phyloP scores from a whole-genome alignment of 2,113 vertebrate species.

The Vulpes vulpes region DNA sequence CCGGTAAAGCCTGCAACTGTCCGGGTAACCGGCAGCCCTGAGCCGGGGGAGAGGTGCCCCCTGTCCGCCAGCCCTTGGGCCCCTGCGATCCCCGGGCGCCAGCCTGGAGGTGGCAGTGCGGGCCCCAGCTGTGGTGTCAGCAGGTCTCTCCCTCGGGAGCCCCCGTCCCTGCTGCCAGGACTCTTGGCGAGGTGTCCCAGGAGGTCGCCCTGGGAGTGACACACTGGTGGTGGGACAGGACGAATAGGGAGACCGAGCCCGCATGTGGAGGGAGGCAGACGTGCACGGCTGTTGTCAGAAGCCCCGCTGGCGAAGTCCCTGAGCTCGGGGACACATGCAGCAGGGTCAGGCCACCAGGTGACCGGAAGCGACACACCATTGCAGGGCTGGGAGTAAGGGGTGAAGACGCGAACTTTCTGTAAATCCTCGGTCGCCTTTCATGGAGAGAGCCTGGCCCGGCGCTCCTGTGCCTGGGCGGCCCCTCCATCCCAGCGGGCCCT shows the following conservation, averaged over 20 bases:
- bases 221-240: neutral
- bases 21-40: neutral
- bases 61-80: neutral
- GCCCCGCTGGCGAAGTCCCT: neutral
- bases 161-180: too few species aligned
- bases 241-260: neutral
- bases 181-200: too few species aligned
- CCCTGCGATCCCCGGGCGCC: too few species aligned
- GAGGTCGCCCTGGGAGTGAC: neutral
- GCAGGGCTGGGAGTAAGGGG: slow-evolving; percentile 52
- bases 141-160: too few species aligned
- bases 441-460: neutral
- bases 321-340: neutral
- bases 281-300: neutral
- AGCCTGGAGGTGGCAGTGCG: neutral
- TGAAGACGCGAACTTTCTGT: slow-evolving; percentile 5
- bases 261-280: neutral
- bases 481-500: neutral
- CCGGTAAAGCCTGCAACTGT: neutral
- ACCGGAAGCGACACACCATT: slow-evolving; percentile 64
- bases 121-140: too few species aligned
- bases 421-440: slow-evolving; percentile 25
- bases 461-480: neutral
- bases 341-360: slow-evolving; percentile 61
- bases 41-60: too few species aligned